Base-by-base conservation (phyloP, 2,888 invertebrate species). In the Caenorhabditis imperialis region DNA sequence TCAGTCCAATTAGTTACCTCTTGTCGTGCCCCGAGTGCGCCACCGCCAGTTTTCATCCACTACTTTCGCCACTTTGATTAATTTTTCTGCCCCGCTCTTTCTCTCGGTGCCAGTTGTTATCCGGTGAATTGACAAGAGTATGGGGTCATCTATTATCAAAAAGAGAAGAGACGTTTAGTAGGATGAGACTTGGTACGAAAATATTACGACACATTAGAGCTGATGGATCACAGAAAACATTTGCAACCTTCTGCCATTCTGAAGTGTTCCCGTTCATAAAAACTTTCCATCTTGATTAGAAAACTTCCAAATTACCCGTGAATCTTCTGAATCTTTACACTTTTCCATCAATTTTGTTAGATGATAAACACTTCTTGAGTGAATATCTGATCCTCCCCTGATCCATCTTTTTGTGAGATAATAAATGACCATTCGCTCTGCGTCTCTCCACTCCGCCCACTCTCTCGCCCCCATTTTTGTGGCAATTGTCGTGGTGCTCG, bases 131-230 rank as follows among this genome's bases (percentile, higher is more conserved):
- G 65, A 51, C 54, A 18, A 25, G 38, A 18, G 40, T 44, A 47
- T 18, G 55, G 55, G 65, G 65, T 65, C 65, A 65, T 65, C 65
- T 50, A 65, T 65, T 65, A 65, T 65, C 55, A 65, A 57, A 57
- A 55, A 55, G 45, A 53, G 62, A 61, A 25, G 38, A 61, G 51
- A 33, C 42, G 50, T 45, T 35, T 48, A 30, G 10, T 30, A n/a
- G 54, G 23, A 50, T 27, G 40, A 40, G 63, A 12, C 20, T 57
- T 45, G n/a, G 50, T 65, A 65, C 65, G 50, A 55, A 50, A 65
- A 65, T 55, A 48, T 57, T 65, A 65, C 65, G 65, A 57, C 65
- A 38, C 47, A 40, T 44, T 48, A 5, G 25, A 30, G 30, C 30
- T 51, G 51, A 61, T 16, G 30, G 55, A 40, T 65, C 20, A 47